These are phyloP conservation scores for Cyaniris semiargus DNA, from an alignment of 2,888 invertebrate genomes.

Conservation along the genomic window DNA sequence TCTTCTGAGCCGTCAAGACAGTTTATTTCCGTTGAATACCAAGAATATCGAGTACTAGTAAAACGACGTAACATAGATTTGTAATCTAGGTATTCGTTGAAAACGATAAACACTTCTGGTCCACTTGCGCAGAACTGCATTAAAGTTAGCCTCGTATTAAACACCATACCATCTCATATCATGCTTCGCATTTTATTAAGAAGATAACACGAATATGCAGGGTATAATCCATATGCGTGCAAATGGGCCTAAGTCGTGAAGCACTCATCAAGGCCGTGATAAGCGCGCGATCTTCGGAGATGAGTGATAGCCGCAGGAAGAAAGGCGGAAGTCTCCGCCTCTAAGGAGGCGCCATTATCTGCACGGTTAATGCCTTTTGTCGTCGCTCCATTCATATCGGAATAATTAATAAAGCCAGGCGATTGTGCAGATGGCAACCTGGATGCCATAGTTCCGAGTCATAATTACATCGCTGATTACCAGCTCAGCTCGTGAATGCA, in stretches of 20 bases:
- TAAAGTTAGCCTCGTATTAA: too few relatives aligned
- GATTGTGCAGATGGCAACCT: conserved; percentile 53
- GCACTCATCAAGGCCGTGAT: conserved; percentile 26
- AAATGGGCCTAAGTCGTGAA: background rate
- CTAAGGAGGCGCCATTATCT: conserved; percentile 60
- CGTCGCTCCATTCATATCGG: conserved; percentile 59
- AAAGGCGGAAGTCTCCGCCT: conserved; percentile 48
- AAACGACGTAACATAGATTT: too few relatives aligned
- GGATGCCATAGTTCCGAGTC: conserved; percentile 31
- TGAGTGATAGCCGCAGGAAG: conserved; percentile 52
- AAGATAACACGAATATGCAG: background rate
- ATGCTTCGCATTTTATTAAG: background rate
- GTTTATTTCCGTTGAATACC: background rate
- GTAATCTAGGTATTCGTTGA: too few relatives aligned
- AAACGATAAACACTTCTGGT: background rate
- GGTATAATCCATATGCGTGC: background rate
- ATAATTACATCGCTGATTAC: conserved; percentile 28
- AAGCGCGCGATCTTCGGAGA: conserved; percentile 39
- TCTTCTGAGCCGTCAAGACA: background rate
- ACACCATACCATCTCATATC: background rate
- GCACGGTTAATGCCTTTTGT: conserved; percentile 64
- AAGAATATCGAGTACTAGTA: too few relatives aligned
- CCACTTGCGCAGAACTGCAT: background rate
- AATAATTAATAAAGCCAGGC: conserved; percentile 64
- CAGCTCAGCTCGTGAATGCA: background rate